Percentiles rank a stretch among this genome's conserved stretches.
phyloP scores from a whole-genome alignment of 64 coral and sea anemone species.

The Hydrozoanthus tunicans region DNA sequence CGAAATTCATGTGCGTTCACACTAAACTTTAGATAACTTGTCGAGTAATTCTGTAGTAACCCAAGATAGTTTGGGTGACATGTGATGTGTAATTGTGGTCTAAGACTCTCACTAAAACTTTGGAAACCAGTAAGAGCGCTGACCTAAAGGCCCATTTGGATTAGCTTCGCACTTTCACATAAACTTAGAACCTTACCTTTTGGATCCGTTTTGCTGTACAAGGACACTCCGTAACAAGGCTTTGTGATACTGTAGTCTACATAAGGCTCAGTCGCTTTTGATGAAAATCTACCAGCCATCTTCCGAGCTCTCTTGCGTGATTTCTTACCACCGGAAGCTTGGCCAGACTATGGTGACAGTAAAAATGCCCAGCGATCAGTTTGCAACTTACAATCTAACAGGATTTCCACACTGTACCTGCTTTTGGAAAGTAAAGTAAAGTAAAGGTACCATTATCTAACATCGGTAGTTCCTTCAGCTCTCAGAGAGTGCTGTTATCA shows the following conservation, averaged over 20 bases:
- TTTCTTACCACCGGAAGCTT: conserved; percentile 67
- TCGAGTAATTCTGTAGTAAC: too few relatives aligned
- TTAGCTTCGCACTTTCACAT: too few relatives aligned
- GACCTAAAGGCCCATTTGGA: background rate
- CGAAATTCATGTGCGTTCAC: too few relatives aligned
- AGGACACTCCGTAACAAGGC: conserved; percentile 77
- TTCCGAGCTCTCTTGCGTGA: conserved; percentile 78
- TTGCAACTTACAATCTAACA: background rate
- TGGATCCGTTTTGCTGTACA: conserved; percentile 94
- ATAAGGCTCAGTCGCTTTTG: conserved; percentile 61
- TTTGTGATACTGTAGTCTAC: conserved; percentile 96
- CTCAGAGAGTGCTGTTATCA: too few relatives aligned
- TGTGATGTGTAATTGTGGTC: too few relatives aligned
- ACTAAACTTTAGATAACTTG: too few relatives aligned
- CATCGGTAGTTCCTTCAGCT: too few relatives aligned
- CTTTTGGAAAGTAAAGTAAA: too few relatives aligned
- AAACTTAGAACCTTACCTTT: conserved; percentile 45
- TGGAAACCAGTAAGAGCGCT: background rate
- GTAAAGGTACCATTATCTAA: too few relatives aligned
- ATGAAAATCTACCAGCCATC: conserved; percentile 56
- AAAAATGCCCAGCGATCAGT: background rate
- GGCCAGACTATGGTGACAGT: conserved; percentile 46
- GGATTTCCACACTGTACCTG: too few relatives aligned
- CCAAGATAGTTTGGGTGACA: too few relatives aligned
- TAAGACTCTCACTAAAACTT: too few relatives aligned